Conservation (phyloP, 23 tunicate genomes). For the Ciona savignyi region DNA sequence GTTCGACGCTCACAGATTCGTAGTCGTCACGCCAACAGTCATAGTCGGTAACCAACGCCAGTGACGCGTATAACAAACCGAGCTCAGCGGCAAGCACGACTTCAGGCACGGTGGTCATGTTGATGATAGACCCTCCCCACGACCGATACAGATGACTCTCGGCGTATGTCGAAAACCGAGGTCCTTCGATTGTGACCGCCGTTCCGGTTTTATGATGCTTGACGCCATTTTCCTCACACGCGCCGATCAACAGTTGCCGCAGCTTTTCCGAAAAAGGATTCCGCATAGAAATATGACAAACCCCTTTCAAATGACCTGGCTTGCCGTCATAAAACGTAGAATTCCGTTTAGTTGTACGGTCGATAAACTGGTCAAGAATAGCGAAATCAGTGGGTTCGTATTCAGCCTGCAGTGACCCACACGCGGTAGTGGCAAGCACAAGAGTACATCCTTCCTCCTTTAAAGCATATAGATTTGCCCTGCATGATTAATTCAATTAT, state of each 20-base stretch:
- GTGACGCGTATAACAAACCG: slow-evolving; percentile 33
- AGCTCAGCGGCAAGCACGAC: slow-evolving; percentile 47
- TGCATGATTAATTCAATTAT: no score
- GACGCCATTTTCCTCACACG: slow-evolving; percentile 5
- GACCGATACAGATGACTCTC: slow-evolving; percentile 40
- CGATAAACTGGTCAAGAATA: slow-evolving; percentile 45
- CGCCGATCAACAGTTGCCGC: slow-evolving; percentile 5
- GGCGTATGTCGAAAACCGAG: slow-evolving; percentile 53
- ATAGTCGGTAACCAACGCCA: slow-evolving; percentile 68
- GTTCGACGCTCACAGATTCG: slow-evolving; percentile 26
- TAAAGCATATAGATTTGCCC: slow-evolving; percentile 47
- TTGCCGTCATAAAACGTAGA: slow-evolving; percentile 26
- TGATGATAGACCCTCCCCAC: slow-evolving; percentile 38
- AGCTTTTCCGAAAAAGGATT: slow-evolving; percentile 11
- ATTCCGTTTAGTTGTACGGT: slow-evolving; percentile 29
- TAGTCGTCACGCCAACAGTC: slow-evolving; percentile 45
- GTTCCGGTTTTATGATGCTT: slow-evolving; percentile 27
- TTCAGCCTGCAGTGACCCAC: slow-evolving; percentile 45
- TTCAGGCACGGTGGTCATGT: slow-evolving; percentile 72
- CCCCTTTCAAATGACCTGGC: slow-evolving; percentile 14
- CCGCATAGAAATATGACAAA: slow-evolving; percentile 26
- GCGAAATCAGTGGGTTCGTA: slow-evolving; percentile 36
- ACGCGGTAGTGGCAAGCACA: slow-evolving; percentile 33
- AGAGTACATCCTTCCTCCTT: slow-evolving; percentile 27
- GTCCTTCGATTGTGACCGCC: slow-evolving; percentile 54